Conservation (phyloP, 1,140 invertebrate genomes). For the Apis cerana region DNA sequence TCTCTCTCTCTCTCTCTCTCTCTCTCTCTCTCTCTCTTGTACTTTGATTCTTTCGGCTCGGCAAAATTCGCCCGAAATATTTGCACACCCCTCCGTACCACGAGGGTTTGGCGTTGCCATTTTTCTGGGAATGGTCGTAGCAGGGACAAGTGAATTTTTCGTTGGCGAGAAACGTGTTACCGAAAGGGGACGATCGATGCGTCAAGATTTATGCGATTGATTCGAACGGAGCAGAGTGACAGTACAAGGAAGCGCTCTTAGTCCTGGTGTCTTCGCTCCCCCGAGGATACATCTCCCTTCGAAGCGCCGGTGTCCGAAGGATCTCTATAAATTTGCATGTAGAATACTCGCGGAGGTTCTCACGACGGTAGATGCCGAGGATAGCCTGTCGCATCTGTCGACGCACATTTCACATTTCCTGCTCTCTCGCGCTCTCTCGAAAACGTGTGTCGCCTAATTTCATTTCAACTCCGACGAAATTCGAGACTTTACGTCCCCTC, state of each 20-base stretch:
- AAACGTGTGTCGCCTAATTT: constrained; percentile 59
- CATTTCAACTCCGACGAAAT: constrained; percentile 57
- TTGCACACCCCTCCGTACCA: not conserved
- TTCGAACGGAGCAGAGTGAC: constrained; percentile 80
- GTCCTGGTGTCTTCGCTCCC: constrained; percentile 78
- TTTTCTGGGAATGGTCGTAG: constrained; percentile 14
- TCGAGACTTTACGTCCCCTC: constrained; percentile 22
- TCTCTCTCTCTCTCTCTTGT: no score
- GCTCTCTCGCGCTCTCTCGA: not conserved
- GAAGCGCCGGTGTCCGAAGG: constrained; percentile 77
- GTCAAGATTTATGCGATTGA: constrained; percentile 81
- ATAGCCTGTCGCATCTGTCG: constrained; percentile 62
- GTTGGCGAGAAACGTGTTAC: constrained; percentile 57
- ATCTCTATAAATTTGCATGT: constrained; percentile 82
- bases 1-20: no score
- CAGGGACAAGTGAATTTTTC: constrained; percentile 66
- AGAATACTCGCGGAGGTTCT: constrained; percentile 78
- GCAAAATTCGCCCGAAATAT: no score
- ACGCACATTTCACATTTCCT: constrained; percentile 40
- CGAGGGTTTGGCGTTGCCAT: not conserved
- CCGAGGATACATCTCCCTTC: constrained; percentile 75
- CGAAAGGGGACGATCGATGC: constrained; percentile 76
- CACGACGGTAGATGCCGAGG: constrained; percentile 57
- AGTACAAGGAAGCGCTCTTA: constrained; percentile 82
- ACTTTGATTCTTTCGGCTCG: no score